Conservation (phyloP, 2,888 invertebrate genomes). For the Hesperia comma region DNA sequence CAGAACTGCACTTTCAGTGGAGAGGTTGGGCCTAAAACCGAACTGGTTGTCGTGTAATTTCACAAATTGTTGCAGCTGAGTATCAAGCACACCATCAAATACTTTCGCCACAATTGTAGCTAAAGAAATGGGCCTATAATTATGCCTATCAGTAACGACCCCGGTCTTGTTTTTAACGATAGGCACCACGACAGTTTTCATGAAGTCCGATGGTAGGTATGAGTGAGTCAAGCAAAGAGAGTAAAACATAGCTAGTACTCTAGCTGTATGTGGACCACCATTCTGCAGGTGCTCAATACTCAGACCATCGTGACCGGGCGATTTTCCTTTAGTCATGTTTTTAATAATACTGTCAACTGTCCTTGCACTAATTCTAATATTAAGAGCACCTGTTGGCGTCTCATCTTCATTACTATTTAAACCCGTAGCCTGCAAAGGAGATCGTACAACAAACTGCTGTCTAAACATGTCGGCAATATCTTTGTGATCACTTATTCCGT, state of each 20-base stretch:
- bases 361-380: constrained; percentile 22
- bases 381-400: constrained; percentile 10
- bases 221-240: constrained; percentile 33
- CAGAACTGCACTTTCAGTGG: constrained; percentile 43
- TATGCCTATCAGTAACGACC: background rate
- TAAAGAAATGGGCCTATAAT: constrained; percentile 43
- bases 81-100: too few species aligned
- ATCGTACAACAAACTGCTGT: constrained; percentile 1
- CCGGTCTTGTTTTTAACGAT: background rate
- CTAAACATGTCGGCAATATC: constrained; percentile 20
- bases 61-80: constrained; percentile 25
- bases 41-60: constrained; percentile 44
- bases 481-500: background rate
- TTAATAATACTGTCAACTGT: too few species aligned
- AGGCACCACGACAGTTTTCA: constrained; percentile 32
- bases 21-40: constrained; percentile 42
- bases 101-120: constrained; percentile 42
- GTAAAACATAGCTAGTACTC: constrained; percentile 36
- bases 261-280: constrained; percentile 27
- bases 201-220: constrained; percentile 35
- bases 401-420: background rate
- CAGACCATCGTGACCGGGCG: constrained; percentile 37
- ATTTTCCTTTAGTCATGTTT: too few species aligned
- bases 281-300: constrained; percentile 39
- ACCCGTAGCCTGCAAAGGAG: constrained; percentile 4